phyloP scores from a whole-genome alignment of 2,888 invertebrate genomes.

The Ormyrus pomaceus region DNA sequence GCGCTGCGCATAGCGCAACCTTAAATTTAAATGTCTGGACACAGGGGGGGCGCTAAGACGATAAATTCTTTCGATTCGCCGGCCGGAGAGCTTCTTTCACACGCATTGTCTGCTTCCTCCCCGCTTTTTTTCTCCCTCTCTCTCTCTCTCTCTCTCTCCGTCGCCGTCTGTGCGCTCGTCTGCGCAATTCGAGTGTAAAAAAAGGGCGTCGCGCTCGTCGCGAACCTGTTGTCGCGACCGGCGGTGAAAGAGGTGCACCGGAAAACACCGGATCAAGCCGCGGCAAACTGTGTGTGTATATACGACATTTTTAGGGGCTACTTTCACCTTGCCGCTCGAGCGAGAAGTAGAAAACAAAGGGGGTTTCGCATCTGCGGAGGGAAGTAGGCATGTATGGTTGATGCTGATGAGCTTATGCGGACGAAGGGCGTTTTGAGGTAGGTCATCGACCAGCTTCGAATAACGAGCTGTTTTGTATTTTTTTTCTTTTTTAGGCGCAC shows the following conservation, averaged over 20 bases:
- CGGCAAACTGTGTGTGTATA: not conserved
- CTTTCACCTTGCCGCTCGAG: too few species aligned
- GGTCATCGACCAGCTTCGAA: too few species aligned
- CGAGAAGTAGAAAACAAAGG: too few species aligned
- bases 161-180: not conserved
- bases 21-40: constrained; percentile 26
- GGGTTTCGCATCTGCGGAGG: too few species aligned
- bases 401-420: too few species aligned
- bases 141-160: too few species aligned
- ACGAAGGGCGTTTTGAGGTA: too few species aligned
- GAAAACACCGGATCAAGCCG: constrained; percentile 3
- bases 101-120: constrained; percentile 18
- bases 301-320: not conserved
- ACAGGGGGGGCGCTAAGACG: not conserved
- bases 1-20: not conserved
- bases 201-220: constrained; percentile 12
- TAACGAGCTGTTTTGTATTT: too few species aligned
- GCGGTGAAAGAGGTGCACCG: not conserved
- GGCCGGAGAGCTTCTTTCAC: constrained; percentile 20
- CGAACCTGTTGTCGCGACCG: constrained; percentile 33
- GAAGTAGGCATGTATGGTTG: too few species aligned
- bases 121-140: not conserved
- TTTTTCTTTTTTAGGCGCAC: too few species aligned
- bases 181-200: constrained; percentile 39
- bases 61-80: constrained; percentile 42